phyloP scores from a whole-genome alignment of 2,113 vertebrate species.

The Myotis lucifugus region DNA sequence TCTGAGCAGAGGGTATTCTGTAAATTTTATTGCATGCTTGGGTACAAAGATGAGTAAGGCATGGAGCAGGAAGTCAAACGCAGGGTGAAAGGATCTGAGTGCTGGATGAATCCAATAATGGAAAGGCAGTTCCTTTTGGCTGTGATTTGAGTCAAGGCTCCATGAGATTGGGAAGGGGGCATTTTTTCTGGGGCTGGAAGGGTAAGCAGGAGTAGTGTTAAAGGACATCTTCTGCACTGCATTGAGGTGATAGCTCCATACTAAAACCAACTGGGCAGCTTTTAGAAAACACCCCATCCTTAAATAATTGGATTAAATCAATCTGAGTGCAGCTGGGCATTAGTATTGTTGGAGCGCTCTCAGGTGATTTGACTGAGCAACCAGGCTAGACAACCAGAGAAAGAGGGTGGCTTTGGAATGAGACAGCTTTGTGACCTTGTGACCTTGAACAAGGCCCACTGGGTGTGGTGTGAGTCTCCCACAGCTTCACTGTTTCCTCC shows the following conservation, averaged over 20 bases:
- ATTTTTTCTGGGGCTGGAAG: neutral
- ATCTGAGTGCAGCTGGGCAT: neutral
- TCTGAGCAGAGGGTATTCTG: neutral
- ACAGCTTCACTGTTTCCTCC: neutral
- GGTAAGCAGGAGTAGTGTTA: neutral
- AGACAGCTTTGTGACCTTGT: neutral
- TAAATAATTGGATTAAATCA: neutral
- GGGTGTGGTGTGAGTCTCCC: neutral
- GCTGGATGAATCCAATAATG: no score
- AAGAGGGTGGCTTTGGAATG: neutral
- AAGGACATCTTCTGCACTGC: neutral
- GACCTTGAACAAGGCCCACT: neutral
- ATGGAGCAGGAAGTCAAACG: neutral
- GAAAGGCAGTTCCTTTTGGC: neutral
- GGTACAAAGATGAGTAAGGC: neutral
- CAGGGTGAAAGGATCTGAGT: neutral
- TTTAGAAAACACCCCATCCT: neutral
- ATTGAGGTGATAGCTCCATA: neutral
- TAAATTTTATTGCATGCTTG: constrained; percentile 52
- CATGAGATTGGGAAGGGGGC: neutral
- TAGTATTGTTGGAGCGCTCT: neutral
- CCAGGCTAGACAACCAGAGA: neutral
- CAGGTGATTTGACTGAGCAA: neutral
- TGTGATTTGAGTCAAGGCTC: neutral
- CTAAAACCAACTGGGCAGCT: neutral